Percentiles rank a stretch among this genome's conserved stretches.
These are phyloP conservation scores for Thecocarcelia acutangulata DNA, from an alignment of 2,888 invertebrate species.

Conservation along the genomic window DNA sequence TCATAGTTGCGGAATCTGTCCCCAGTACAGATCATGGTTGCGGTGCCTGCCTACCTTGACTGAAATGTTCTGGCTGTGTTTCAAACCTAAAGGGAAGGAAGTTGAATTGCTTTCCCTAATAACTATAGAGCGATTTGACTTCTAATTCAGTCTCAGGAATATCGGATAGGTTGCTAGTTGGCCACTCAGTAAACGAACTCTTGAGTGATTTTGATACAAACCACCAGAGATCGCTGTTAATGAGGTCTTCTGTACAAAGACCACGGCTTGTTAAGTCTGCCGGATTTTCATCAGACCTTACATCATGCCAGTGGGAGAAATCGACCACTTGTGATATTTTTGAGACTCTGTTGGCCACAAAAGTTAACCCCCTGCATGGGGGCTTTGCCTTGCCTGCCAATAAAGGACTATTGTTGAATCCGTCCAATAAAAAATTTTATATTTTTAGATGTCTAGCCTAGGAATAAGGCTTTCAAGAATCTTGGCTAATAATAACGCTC, in stretches of 20 bases:
- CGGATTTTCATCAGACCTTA: conserved; percentile 51
- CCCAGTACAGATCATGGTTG: too few species aligned
- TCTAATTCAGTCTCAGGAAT: conserved; percentile 15
- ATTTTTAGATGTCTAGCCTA: background rate
- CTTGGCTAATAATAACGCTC: background rate
- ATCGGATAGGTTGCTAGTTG: background rate
- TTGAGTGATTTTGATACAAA: conserved; percentile 36
- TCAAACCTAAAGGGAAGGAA: too few species aligned
- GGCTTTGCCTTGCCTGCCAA: conserved; percentile 13
- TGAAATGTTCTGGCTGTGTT: too few species aligned
- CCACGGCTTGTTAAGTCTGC: conserved; percentile 45
- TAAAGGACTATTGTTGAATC: background rate
- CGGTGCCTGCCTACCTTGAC: too few species aligned
- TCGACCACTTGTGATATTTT: conserved; percentile 37
- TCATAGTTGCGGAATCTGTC: too few species aligned
- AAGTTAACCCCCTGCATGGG: conserved; percentile 47
- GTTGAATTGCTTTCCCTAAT: too few species aligned
- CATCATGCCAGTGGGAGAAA: conserved; percentile 55
- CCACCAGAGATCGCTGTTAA: conserved; percentile 44
- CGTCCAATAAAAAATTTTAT: background rate
- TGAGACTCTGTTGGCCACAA: too few species aligned
- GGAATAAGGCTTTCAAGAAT: background rate
- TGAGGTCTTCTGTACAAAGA: conserved; percentile 27
- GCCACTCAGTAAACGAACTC: background rate
- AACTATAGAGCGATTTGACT: too few species aligned